A percentile compares a stretch with the other conserved stretches of the same genome.
Evolutionary conservation across 2,888 invertebrate species (phyloP).

Genomic region (Ectemnius lituratus): DNA sequence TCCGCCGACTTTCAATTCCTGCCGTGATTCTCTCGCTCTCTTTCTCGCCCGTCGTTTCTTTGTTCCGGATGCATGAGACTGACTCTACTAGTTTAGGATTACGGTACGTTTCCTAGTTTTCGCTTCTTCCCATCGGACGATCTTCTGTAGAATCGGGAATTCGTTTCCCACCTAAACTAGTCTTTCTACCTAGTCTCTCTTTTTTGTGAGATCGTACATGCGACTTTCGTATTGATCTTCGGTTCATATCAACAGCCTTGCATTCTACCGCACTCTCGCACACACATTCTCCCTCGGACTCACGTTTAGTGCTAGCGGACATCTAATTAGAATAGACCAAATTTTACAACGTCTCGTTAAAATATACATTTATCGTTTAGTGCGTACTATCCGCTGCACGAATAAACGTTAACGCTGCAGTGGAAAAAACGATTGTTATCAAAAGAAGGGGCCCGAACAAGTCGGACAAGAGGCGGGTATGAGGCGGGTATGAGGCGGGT

Average conservation of each 20-base stretch:
- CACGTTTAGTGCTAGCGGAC: slow-evolving; percentile 40
- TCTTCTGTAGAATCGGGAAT: not conserved
- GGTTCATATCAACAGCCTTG: not conserved
- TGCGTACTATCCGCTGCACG: slow-evolving; percentile 36
- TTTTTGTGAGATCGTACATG: not conserved
- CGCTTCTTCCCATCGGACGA: slow-evolving; percentile 9
- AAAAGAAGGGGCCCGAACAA: slow-evolving; percentile 10
- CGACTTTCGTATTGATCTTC: not conserved
- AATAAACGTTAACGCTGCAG: slow-evolving; percentile 38
- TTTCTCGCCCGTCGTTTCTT: slow-evolving; percentile 42
- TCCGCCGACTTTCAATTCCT: slow-evolving; percentile 26
- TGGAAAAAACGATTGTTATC: slow-evolving; percentile 29
- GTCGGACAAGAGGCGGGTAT: slow-evolving; percentile 13
- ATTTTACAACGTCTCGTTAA: slow-evolving; percentile 55
- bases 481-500: not conserved
- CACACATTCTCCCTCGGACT: not conserved
- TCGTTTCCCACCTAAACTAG: not conserved
- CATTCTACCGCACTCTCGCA: slow-evolving; percentile 18
- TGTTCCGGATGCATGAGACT: slow-evolving; percentile 37
- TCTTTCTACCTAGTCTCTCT: not conserved
- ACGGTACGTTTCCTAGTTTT: slow-evolving; percentile 10
- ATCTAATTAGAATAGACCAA: slow-evolving; percentile 51
- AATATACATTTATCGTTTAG: slow-evolving; percentile 49
- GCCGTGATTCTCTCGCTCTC: slow-evolving; percentile 20
- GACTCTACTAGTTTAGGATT: slow-evolving; percentile 20